These are phyloP conservation scores for Cataglyphis livida DNA, from an alignment of 2,888 invertebrate genomes.

Conservation along the genomic window DNA sequence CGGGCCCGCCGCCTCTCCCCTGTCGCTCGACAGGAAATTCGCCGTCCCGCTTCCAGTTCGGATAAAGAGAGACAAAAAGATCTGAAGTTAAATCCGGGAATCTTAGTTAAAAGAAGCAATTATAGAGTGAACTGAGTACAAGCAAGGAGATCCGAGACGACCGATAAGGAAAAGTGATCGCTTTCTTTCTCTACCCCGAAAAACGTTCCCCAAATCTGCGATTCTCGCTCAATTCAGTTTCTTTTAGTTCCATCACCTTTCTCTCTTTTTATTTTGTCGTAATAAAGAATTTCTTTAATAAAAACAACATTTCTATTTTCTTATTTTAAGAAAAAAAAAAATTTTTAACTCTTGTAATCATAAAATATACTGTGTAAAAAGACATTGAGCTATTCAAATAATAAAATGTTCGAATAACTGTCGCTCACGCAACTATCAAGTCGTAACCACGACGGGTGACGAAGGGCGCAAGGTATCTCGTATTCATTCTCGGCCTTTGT, in stretches of 20 bases:
- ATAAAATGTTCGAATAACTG: neutral
- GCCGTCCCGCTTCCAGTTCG: slow-evolving; percentile 6
- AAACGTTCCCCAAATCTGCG: neutral
- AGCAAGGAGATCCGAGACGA: slow-evolving; percentile 77
- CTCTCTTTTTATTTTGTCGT: neutral
- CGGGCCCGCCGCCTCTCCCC: slow-evolving; percentile 15
- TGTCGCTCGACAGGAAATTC: slow-evolving; percentile 18
- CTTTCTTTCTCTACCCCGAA: slow-evolving; percentile 50
- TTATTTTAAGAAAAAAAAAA: neutral
- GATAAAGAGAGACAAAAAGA: slow-evolving; percentile 56
- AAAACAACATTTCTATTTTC: neutral
- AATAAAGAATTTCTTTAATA: neutral
- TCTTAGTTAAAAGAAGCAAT: slow-evolving; percentile 85
- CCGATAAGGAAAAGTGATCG: slow-evolving; percentile 82
- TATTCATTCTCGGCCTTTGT: slow-evolving; percentile 36
- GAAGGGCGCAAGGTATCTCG: slow-evolving; percentile 61
- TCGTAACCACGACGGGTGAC: slow-evolving; percentile 44
- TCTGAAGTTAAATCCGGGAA: slow-evolving; percentile 81
- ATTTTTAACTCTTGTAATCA: neutral
- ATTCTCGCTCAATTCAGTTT: neutral
- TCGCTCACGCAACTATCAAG: slow-evolving; percentile 28
- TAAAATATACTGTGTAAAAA: neutral
- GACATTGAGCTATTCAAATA: neutral
- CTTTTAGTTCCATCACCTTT: neutral
- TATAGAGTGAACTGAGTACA: slow-evolving; percentile 79